Conservation (phyloP, 2,888 invertebrate species). For the Hemistola chrysoprasaria region DNA sequence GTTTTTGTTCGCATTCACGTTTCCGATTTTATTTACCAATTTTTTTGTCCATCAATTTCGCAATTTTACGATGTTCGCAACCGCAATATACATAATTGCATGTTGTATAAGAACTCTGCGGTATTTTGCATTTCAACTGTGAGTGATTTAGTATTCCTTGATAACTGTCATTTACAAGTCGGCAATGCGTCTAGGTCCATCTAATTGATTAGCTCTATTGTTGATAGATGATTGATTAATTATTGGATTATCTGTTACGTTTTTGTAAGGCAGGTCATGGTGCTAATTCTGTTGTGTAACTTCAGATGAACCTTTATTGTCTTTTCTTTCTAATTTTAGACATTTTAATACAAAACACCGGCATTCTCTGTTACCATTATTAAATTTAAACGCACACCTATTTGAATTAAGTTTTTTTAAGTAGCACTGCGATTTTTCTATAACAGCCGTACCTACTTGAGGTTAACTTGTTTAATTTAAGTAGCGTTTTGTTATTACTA, state of each 20-base stretch:
- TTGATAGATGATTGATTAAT: conserved; percentile 49
- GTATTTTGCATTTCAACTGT: conserved; percentile 43
- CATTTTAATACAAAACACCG: too few species aligned
- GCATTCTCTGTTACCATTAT: too few species aligned
- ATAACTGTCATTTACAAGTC: conserved; percentile 48
- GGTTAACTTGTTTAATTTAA: too few species aligned
- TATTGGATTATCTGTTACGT: conserved; percentile 27
- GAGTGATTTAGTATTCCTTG: conserved; percentile 43
- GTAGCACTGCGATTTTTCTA: too few species aligned
- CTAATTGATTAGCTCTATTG: conserved; percentile 51
- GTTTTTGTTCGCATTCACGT: conserved; percentile 15
- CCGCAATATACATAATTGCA: conserved; percentile 55
- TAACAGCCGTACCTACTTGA: too few species aligned
- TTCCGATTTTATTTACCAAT: conserved; percentile 20
- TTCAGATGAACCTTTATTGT: too few species aligned
- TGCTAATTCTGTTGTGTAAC: conserved; percentile 8
- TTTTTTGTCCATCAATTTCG: conserved; percentile 43
- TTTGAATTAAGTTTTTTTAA: too few species aligned
- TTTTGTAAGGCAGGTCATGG: conserved; percentile 16
- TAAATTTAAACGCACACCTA: too few species aligned
- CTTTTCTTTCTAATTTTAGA: too few species aligned
- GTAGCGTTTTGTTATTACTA: too few species aligned
- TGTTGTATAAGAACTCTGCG: conserved; percentile 54
- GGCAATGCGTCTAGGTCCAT: conserved; percentile 42
- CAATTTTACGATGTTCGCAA: conserved; percentile 47